Percentiles rank a stretch among this genome's conserved stretches.
These are phyloP conservation scores for Pipistrellus kuhlii DNA, from an alignment of 2,797 vertebrate species.

Conservation along the genomic window DNA sequence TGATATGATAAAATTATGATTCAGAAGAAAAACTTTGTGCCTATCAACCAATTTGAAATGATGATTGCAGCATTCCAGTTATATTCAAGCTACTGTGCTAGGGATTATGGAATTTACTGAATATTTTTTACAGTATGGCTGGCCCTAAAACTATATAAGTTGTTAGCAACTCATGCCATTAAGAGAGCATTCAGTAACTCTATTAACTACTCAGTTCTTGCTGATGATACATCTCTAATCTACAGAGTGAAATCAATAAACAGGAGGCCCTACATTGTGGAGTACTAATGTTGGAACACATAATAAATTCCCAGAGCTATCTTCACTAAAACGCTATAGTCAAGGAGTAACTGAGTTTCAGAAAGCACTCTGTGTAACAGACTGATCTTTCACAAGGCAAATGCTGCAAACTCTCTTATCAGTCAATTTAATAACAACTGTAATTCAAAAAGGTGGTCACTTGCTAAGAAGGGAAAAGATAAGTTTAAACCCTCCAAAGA, in stretches of 20 bases:
- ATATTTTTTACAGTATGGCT: conserved; percentile 23
- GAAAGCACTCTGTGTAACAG: conserved; percentile 79
- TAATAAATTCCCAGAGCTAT: conserved; percentile 74
- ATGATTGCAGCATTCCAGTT: not conserved
- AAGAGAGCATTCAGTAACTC: not conserved
- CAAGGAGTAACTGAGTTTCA: conserved; percentile 72
- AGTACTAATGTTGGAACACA: conserved; percentile 67
- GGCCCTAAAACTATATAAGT: not conserved
- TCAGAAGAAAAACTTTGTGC: conserved; percentile 16
- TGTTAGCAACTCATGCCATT: conserved; percentile 23
- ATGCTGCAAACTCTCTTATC: conserved; percentile 77
- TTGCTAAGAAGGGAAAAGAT: conserved; percentile 12
- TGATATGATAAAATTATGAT: conserved; percentile 42
- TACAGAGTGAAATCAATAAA: conserved; percentile 72
- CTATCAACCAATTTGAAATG: conserved; percentile 35
- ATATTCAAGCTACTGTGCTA: not conserved
- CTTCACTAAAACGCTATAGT: conserved; percentile 76
- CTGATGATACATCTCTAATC: conserved; percentile 30
- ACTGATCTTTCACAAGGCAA: conserved; percentile 84
- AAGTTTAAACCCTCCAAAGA: not conserved
- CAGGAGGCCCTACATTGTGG: not conserved
- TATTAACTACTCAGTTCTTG: conserved; percentile 52
- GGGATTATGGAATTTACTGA: not conserved
- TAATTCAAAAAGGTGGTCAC: conserved; percentile 78
- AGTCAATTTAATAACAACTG: conserved; percentile 81